These are phyloP conservation scores for Centropristis striata DNA, from an alignment of 2,113 vertebrate species.

Conservation along the genomic window DNA sequence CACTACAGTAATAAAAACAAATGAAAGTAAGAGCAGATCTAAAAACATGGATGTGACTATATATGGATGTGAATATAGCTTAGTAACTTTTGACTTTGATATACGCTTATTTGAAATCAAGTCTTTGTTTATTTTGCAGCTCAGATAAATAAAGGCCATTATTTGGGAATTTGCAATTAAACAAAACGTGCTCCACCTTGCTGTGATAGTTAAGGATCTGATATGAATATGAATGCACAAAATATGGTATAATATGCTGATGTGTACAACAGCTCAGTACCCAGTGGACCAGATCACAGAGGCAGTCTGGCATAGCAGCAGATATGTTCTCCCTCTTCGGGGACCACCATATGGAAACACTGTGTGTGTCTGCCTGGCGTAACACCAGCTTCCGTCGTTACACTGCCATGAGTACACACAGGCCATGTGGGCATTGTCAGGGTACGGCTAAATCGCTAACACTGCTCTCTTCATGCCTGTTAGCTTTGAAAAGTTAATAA, in stretches of 20 bases:
- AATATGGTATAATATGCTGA: not conserved
- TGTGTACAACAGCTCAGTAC: not conserved
- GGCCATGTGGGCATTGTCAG: not conserved
- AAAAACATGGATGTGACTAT: too few species aligned
- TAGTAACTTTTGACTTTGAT: too few species aligned
- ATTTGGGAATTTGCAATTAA: not conserved
- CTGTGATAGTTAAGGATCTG: not conserved
- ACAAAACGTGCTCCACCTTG: not conserved
- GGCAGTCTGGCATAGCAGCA: conserved; percentile 15
- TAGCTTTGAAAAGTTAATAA: conserved; percentile 41
- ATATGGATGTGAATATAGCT: too few species aligned
- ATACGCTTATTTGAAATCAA: not conserved
- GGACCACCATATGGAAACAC: conserved; percentile 15
- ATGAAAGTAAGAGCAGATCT: too few species aligned
- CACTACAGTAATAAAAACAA: too few species aligned
- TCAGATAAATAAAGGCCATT: not conserved
- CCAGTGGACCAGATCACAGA: conserved; percentile 8
- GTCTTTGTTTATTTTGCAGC: not conserved
- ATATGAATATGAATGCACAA: not conserved
- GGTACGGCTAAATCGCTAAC: not conserved
- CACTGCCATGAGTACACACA: not conserved
- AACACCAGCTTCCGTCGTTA: not conserved
- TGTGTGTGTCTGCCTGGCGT: conserved; percentile 3
- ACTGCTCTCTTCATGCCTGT: conserved; percentile 14
- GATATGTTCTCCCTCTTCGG: conserved; percentile 4